Evolutionary conservation across 2,888 invertebrate genomes (phyloP).

Genomic region (Acleris literana): DNA sequence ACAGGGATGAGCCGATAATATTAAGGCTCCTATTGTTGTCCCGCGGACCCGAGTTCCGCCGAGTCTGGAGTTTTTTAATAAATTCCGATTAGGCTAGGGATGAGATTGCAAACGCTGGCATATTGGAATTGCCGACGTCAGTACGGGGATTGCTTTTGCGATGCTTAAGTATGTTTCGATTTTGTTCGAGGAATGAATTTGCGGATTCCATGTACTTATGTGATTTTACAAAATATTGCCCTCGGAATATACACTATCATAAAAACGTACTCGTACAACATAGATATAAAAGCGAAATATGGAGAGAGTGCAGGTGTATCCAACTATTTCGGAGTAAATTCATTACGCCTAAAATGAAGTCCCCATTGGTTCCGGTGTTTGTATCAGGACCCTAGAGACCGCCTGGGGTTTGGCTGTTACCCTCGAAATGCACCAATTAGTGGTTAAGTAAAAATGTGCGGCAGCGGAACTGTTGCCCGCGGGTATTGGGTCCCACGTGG

Average conservation of each 20-base stretch:
- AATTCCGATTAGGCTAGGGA: constrained; percentile 45
- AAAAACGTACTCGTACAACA: too few relatives aligned
- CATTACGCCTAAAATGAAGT: constrained; percentile 66
- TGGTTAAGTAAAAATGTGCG: constrained; percentile 81
- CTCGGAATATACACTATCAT: too few relatives aligned
- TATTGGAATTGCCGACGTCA: constrained; percentile 28
- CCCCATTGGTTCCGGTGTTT: constrained; percentile 74
- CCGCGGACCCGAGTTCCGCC: constrained; percentile 41
- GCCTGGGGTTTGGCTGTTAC: constrained; percentile 62
- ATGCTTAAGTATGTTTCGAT: constrained; percentile 25
- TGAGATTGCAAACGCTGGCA: constrained; percentile 32
- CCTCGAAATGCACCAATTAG: constrained; percentile 80
- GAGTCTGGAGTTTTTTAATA: constrained; percentile 55
- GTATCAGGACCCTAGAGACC: constrained; percentile 61
- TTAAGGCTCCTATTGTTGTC: constrained; percentile 46
- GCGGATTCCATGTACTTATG: not conserved
- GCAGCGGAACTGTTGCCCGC: constrained; percentile 70
- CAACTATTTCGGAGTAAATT: constrained; percentile 43
- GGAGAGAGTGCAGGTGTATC: constrained; percentile 37
- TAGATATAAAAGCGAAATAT: too few relatives aligned
- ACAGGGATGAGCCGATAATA: constrained; percentile 67
- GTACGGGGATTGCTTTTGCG: constrained; percentile 31
- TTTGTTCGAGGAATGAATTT: constrained; percentile 7
- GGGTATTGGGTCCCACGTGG: constrained; percentile 71
- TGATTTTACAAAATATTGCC: too few relatives aligned